Base-by-base conservation (phyloP, 2,888 invertebrate species). In the Cephalotes varians region DNA sequence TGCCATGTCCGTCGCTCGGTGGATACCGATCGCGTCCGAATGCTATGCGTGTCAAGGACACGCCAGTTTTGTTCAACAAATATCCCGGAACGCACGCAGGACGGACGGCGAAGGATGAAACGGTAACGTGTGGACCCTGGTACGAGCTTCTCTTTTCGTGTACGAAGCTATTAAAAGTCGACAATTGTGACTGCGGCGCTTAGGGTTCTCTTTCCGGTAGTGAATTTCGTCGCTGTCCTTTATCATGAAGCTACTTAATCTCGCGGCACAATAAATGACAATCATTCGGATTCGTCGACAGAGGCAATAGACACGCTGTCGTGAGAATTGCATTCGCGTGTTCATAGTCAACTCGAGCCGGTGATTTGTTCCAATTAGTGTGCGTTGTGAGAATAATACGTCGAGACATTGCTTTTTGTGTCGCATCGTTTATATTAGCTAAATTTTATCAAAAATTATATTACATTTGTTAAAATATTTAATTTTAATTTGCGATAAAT, bases 101-200 rank as follows among this genome's bases (percentile, higher is more conserved):
- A 64, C 51, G 18, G 18, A 40, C 60, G 54, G 47, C 81, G 64
- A 74, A 12, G 3, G 21, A 10, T 56, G 7, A 21, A 73, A 82
- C 60, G 64, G 72, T 47, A 65, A 73, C 56, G 84, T 80, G 89
- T 74, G 84, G 84, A 86, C 86, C 89, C 89, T 86, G 89, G 85
- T 86, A 89, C 89, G 54, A 51, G 54, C 60, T 84, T 81, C 82
- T 76, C 82, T 80, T 85, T 74, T 88, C 87, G 85, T 87, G 89
- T 89, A 86, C 81, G 67, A 86, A 87, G 84, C 89, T 89, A 89
- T 89, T 89, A 89, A 88, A 84, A 81, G 76, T 87, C 86, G 83
- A 84, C 87, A 83, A 87, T 86, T 81, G 81, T 76, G 65, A 65
- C 67, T 47, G 56, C n/a, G 54, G 54, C 65, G 69, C 60, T 74